phyloP scores from a whole-genome alignment of 2,113 vertebrate genomes.

The Dendropsophus ebraccatus region DNA sequence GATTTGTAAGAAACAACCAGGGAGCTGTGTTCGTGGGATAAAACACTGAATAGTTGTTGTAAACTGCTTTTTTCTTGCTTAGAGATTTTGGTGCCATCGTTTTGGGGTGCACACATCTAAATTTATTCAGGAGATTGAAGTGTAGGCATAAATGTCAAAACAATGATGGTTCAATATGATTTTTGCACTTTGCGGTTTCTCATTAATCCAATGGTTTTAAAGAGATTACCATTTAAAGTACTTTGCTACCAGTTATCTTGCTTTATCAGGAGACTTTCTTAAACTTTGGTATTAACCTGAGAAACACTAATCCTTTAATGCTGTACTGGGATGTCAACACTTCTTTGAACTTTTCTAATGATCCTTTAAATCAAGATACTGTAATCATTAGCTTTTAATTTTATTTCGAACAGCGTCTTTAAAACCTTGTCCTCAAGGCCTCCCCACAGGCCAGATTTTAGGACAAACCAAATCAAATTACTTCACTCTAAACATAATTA shows the following conservation, averaged over 20 bases:
- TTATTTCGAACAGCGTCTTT: slow-evolving; percentile 45
- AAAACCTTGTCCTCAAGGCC: slow-evolving; percentile 41
- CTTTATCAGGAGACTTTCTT: not conserved
- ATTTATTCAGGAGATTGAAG: not conserved
- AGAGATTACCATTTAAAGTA: not conserved
- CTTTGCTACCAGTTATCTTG: slow-evolving; percentile 15
- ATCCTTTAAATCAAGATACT: slow-evolving; percentile 49
- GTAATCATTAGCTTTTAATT: slow-evolving; percentile 27
- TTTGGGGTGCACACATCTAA: not conserved
- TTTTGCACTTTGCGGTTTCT: not conserved
- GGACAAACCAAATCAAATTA: slow-evolving; percentile 56
- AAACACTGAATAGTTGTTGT: not conserved
- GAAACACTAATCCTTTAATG: slow-evolving; percentile 23
- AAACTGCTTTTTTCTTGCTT: not conserved
- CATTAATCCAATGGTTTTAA: not conserved
- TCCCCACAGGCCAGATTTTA: slow-evolving; percentile 42
- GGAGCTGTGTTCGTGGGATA: not conserved
- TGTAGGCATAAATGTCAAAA: not conserved
- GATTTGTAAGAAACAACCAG: not conserved
- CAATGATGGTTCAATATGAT: too few relatives aligned
- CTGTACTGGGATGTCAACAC: slow-evolving; percentile 10
- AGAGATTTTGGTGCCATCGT: not conserved
- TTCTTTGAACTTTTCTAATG: slow-evolving; percentile 51
- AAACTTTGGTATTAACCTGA: slow-evolving; percentile 16
- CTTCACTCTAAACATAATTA: slow-evolving; percentile 55